phyloP scores from a whole-genome alignment of 2,888 invertebrate genomes.

The Drosophila leonis region DNA sequence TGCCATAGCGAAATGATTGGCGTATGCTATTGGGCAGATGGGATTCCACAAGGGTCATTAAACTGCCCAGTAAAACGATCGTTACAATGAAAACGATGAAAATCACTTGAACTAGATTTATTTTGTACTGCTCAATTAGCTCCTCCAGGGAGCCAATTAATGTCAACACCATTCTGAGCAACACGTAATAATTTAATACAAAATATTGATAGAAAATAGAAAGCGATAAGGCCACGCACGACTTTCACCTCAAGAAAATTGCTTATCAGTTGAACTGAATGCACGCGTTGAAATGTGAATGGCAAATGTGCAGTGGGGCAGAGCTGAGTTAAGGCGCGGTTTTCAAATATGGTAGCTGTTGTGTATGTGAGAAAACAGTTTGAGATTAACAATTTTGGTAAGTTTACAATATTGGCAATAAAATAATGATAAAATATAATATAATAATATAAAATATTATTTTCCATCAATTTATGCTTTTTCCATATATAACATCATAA shows the following conservation, averaged over 20 bases:
- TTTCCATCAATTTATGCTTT: background rate
- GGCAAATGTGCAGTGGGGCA: conserved; percentile 6
- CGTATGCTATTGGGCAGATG: conserved; percentile 89
- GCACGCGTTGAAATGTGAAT: conserved; percentile 9
- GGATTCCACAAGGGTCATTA: conserved; percentile 89
- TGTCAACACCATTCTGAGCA: conserved; percentile 31
- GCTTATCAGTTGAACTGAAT: conserved; percentile 26
- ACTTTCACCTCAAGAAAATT: conserved; percentile 38
- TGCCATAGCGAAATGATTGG: conserved; percentile 91
- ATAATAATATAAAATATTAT: background rate
- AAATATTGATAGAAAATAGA: conserved; percentile 8
- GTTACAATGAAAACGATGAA: conserved; percentile 80
- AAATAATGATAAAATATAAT: background rate
- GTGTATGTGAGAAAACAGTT: background rate
- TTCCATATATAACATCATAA: background rate
- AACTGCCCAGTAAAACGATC: conserved; percentile 87
- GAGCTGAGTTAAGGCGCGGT: background rate
- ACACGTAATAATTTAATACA: conserved; percentile 24
- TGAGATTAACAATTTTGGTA: background rate
- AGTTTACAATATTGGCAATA: background rate
- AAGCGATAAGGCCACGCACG: conserved; percentile 24
- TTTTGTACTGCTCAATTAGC: conserved; percentile 65
- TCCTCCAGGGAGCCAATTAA: conserved; percentile 48
- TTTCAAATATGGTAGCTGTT: background rate
- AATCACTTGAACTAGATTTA: conserved; percentile 80